Evolutionary conservation across 2,888 invertebrate species (phyloP), one percentile per base, ranked within the genome.

Genomic region (Meiosimyza platycephala): DNA sequence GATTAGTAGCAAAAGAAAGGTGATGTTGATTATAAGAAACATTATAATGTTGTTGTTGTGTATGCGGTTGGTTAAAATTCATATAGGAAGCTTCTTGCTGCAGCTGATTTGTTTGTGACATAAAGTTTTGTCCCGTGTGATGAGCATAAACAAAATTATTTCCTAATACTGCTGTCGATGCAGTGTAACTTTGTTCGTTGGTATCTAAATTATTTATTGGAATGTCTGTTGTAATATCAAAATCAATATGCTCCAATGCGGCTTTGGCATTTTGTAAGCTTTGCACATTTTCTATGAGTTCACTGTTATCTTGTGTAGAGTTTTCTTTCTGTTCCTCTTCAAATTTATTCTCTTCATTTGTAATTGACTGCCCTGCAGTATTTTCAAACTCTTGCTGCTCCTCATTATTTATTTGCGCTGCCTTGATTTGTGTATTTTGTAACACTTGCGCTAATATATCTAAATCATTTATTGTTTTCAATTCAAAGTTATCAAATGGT

Each of bases 381-480:
- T 15, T 60, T 11, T 13, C 60, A 9, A 40, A 40, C 9, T 54
- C 59, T 40, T 50, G 60, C 63, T 59, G 55, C 18, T n/a, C 11
- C 28, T 33, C 59, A 55, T 5, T 59, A 4, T 67, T 72, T 5
- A 57, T 60, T 22, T 70, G 72, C n/a, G 71, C 71, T 6, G 73
- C 60, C 40, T 79, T 78, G 22, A 86, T 72, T 74, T 86, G 85
- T 6, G 85, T 84, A 76, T 85, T 82, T 83, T 83, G 91, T 86
- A 92, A 84, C 62, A 96, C 95, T 87, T 95, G 93, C 15, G 96
- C 96, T 76, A 97, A 88, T 84, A 95, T 92, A 86, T 95, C 96
- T 90, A 96, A 92, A 83, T 97, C 96, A 88, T 97, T 96, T 74
- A 97, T 93, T 57, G 95, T 95, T 87, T 96, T 95, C 69, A 97